phyloP scores from a whole-genome alignment of 2,113 vertebrate species.

The Strix uralensis region DNA sequence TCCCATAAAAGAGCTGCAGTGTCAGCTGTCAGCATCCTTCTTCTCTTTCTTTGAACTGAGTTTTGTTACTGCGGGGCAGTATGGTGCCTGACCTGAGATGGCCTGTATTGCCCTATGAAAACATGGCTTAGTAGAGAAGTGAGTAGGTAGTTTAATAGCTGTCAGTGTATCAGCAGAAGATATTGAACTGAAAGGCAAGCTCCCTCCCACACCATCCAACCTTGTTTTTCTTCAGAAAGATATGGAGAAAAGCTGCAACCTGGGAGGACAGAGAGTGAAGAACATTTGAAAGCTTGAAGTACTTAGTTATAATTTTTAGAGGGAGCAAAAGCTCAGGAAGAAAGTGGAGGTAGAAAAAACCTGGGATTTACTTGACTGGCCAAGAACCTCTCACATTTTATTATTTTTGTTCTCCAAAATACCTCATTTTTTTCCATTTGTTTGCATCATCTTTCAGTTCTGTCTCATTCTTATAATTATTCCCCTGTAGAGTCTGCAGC shows the following conservation, averaged over 20 bases:
- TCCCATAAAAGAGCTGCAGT: background rate
- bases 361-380: background rate
- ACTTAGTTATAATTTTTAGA: background rate
- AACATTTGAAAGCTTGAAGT: background rate
- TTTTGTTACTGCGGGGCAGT: constrained; percentile 23
- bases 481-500: background rate
- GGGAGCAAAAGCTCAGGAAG: background rate
- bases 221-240: constrained; percentile 30
- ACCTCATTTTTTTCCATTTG: background rate
- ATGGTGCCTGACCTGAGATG: constrained; percentile 36
- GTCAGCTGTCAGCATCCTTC: background rate
- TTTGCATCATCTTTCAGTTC: background rate
- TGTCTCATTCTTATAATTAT: background rate
- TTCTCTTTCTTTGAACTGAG: constrained; percentile 4
- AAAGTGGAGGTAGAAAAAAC: background rate
- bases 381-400: background rate
- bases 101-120: background rate
- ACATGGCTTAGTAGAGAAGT: background rate
- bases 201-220: constrained; percentile 4
- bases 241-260: constrained; percentile 5
- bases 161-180: background rate
- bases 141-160: background rate
- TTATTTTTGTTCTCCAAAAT: background rate
- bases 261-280: background rate
- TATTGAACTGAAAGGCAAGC: background rate